Percentiles rank a stretch among this genome's conserved stretches.
Conservation (phyloP, 2,113 vertebrate genomes). For the Mormyrus lacerda region DNA sequence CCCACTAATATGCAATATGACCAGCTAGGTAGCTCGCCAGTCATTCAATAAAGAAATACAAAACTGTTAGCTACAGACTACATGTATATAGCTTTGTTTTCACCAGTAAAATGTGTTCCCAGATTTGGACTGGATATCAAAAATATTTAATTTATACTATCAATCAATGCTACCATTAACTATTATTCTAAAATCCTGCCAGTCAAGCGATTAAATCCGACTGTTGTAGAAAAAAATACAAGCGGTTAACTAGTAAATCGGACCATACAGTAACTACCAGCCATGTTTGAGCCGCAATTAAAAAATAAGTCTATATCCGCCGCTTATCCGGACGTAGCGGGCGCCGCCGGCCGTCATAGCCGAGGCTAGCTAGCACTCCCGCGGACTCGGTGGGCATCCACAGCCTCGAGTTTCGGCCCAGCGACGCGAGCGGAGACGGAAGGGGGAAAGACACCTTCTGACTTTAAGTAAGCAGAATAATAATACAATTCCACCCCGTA, state of each 20-base stretch:
- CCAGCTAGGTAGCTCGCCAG: neutral
- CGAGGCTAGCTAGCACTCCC: neutral
- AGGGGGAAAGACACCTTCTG: neutral
- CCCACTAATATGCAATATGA: neutral
- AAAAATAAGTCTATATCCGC: neutral
- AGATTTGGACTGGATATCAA: neutral
- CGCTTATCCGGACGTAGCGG: neutral
- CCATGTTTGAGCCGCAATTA: neutral
- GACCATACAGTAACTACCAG: neutral
- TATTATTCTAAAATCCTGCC: neutral
- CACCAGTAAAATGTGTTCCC: neutral
- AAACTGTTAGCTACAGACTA: neutral
- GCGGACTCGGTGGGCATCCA: neutral
- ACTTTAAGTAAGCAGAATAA: neutral
- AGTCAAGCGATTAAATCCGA: neutral
- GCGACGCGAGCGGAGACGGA: neutral
- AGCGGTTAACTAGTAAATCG: neutral
- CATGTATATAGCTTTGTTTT: neutral
- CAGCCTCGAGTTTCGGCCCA: slow-evolving; percentile 1
- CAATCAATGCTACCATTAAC: neutral
- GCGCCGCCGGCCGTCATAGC: neutral
- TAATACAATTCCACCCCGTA: neutral
- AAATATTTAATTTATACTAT: neutral
- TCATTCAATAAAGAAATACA: neutral
- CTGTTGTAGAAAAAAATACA: neutral